Percentiles rank a stretch among this genome's conserved stretches.
phyloP scores from a whole-genome alignment of 2,888 invertebrate genomes.

The Cantharis lateralis region DNA sequence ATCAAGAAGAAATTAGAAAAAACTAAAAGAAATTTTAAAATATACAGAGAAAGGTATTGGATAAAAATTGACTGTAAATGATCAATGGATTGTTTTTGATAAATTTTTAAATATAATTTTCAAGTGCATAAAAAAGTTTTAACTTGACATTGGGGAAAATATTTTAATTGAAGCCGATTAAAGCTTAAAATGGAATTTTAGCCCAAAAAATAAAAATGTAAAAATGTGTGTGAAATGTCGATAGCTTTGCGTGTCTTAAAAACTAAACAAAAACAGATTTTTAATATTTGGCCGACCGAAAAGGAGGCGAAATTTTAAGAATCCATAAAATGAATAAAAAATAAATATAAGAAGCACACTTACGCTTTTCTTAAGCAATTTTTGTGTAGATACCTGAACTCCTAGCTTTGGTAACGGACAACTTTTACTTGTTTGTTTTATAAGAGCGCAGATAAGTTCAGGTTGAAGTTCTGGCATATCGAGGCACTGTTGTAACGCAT shows the following conservation, averaged over 20 bases:
- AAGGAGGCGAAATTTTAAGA: conserved; percentile 11
- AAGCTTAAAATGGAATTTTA: too few relatives aligned
- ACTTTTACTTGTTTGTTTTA: conserved; percentile 90
- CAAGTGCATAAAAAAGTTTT: too few relatives aligned
- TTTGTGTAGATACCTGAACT: conserved; percentile 61
- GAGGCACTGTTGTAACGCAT: conserved; percentile 90
- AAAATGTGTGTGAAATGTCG: not conserved
- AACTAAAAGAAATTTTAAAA: too few relatives aligned
- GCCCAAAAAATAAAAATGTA: not conserved
- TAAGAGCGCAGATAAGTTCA: conserved; percentile 89
- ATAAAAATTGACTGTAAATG: too few relatives aligned
- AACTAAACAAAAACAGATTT: conserved; percentile 41
- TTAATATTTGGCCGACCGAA: conserved; percentile 19
- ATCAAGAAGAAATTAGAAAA: too few relatives aligned
- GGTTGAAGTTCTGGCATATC: conserved; percentile 89
- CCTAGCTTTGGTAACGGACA: conserved; percentile 69
- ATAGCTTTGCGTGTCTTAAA: conserved; percentile 34
- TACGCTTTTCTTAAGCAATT: conserved; percentile 62
- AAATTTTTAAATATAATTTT: too few relatives aligned
- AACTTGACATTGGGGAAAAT: too few relatives aligned
- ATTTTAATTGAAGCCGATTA: too few relatives aligned
- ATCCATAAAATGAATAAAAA: conserved; percentile 38
- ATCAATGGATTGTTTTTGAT: too few relatives aligned
- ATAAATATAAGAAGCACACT: conserved; percentile 62
- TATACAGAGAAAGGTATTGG: too few relatives aligned